Evolutionary conservation across 2,113 vertebrate species (phyloP).

Genomic region (Lagopus muta): DNA sequence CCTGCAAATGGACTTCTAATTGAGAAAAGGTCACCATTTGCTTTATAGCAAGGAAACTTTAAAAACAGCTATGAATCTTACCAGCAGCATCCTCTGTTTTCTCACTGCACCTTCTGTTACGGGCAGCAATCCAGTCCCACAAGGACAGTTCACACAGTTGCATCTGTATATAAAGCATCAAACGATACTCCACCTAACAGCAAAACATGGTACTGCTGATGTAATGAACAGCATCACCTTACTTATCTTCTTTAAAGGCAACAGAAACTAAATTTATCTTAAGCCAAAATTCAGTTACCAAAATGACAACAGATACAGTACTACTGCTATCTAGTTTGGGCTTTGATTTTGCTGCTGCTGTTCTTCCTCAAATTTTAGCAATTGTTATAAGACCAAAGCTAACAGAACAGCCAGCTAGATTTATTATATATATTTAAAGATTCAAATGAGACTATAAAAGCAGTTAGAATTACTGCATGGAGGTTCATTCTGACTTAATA

Average conservation of each 20-base stretch:
- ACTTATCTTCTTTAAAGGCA: background rate
- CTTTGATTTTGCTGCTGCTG: background rate
- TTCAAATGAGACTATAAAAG: background rate
- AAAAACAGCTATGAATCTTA: constrained; percentile 58
- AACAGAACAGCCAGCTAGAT: background rate
- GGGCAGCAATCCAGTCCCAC: constrained; percentile 92
- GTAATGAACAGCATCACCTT: background rate
- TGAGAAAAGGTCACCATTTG: background rate
- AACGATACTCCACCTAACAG: constrained; percentile 85
- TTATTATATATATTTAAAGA: background rate
- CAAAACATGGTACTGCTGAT: background rate
- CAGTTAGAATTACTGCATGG: background rate
- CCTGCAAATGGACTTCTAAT: background rate
- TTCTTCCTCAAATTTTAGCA: background rate
- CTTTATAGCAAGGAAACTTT: background rate
- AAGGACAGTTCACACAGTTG: constrained; percentile 93
- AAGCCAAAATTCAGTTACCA: background rate
- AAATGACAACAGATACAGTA: background rate
- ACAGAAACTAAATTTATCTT: background rate
- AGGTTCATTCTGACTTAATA: background rate
- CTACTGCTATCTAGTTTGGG: background rate
- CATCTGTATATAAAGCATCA: constrained; percentile 99
- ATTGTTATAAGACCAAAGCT: background rate
- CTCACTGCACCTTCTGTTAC: constrained; percentile 74
- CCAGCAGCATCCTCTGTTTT: constrained; percentile 61